Conservation (phyloP, 2,888 invertebrate genomes). For the Mylabris sibirica region DNA sequence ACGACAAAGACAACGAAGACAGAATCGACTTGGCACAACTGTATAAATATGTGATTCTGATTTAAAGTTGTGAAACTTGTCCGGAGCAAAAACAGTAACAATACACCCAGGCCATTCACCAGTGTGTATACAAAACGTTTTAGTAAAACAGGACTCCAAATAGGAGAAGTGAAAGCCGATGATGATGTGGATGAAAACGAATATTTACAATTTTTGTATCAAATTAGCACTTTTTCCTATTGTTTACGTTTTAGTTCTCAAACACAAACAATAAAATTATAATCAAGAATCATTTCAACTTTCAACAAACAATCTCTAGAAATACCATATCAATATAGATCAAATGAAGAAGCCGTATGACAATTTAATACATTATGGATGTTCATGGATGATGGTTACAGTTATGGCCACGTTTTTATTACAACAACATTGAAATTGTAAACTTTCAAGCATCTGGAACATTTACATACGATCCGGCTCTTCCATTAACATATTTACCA, state of each 20-base stretch:
- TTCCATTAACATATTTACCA: constrained; percentile 41
- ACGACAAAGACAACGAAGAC: constrained; percentile 3
- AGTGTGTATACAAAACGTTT: constrained; percentile 15
- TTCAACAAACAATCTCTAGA: background rate
- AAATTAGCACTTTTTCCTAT: background rate
- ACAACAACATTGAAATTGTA: constrained; percentile 35
- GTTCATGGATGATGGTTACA: constrained; percentile 14
- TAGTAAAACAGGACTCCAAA: background rate
- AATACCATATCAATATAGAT: background rate
- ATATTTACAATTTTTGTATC: background rate
- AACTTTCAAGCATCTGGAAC: constrained; percentile 38
- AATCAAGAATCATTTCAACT: background rate
- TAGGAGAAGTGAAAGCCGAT: background rate
- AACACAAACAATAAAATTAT: background rate
- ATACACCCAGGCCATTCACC: constrained; percentile 38
- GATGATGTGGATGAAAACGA: background rate
- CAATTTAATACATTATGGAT: background rate
- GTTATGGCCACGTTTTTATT: constrained; percentile 24
- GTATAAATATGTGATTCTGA: constrained; percentile 33
- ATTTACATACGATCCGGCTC: constrained; percentile 42
- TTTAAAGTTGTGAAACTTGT: constrained; percentile 52
- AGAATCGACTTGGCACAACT: constrained; percentile 39
- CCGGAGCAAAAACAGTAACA: constrained; percentile 52
- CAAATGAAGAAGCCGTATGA: background rate
- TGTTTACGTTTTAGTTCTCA: background rate